Conservation (phyloP, 1,140 invertebrate genomes). For the Aplysia californica region DNA sequence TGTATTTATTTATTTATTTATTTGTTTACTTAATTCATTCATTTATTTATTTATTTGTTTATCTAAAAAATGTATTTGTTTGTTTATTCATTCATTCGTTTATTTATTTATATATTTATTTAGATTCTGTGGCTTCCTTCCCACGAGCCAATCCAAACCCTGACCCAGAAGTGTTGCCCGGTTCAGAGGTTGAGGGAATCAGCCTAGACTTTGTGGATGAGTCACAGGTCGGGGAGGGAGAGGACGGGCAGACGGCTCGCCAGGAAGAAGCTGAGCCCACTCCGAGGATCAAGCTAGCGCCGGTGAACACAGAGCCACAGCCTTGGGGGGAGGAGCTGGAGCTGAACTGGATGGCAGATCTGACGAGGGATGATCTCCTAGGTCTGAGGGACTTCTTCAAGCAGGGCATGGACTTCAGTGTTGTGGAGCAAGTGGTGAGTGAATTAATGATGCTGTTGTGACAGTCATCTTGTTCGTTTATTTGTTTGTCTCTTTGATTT, state of each 20-base stretch:
- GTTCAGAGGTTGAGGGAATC: background rate
- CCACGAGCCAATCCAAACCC: background rate
- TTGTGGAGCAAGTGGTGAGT: constrained; percentile 62
- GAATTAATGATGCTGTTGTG: no score
- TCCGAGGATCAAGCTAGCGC: constrained; percentile 6
- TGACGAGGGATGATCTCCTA: constrained; percentile 55
- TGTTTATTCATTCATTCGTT: no score
- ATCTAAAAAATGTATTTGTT: no score
- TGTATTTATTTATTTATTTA: no score
- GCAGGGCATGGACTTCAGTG: constrained; percentile 57
- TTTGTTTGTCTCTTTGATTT: no score
- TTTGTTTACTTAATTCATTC: no score
- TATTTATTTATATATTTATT: no score
- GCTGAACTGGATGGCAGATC: constrained; percentile 50
- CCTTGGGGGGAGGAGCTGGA: constrained; percentile 59
- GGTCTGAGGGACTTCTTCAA: constrained; percentile 61
- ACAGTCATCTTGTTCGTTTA: no score
- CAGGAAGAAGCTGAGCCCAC: background rate
- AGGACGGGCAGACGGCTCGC: background rate
- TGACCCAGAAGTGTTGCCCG: background rate
- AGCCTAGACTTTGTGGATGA: background rate
- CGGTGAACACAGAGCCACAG: constrained; percentile 42
- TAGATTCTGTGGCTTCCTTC: background rate
- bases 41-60: no score
- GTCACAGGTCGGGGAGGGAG: background rate